Evolutionary conservation across 2,888 invertebrate genomes (phyloP), one percentile per base, ranked within the genome.

Genomic region (Tetramorium bicarinatum): DNA sequence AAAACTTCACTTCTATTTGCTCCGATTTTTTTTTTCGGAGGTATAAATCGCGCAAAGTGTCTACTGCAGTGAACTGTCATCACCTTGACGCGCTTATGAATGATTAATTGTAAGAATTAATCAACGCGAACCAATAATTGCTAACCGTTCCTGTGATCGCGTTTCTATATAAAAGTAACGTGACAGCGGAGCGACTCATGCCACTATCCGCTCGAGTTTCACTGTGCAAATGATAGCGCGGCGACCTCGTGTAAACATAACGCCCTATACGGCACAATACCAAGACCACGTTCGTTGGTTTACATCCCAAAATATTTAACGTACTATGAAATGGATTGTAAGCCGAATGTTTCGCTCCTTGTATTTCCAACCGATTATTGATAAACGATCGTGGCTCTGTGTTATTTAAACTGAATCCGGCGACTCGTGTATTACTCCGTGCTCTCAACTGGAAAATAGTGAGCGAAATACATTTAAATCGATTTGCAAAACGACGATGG

Each of bases 221-320:
- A 47, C 59, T n/a, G 1, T n/a, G 6, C 62, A 11, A 62, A 62
- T 62, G 62, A 62, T 62, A 62, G 62, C 41, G 41, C 11, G 64
- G 41, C 13, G 21, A 64, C 13, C n/a, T 62, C n/a, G 41, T 21
- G 41, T 41, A 64, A 64, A 64, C 21, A 64, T 21, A 64, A 41
- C 11, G 13, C 34, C 2, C 13, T 4, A 6, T 2, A 6, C 11
- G 13, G 21, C 7, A 21, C 7, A 21, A 64, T 38, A 62, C n/a
- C 38, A 62, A 64, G 41, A 41, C 21, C 11, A 2, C 41, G 13
- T 7, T 7, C 9, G 6, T 38, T n/a, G 64, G 41, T 64, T 64
- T 66, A 66, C 25, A 15, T 15, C 8, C 11, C 21, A 21, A 66
- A 66, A 66, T 66, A 66, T 66, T 44, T 66, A 66, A 64, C 41